Evolutionary conservation across 1,140 invertebrate species (phyloP).

Genomic region (Heterodera schachtii): DNA sequence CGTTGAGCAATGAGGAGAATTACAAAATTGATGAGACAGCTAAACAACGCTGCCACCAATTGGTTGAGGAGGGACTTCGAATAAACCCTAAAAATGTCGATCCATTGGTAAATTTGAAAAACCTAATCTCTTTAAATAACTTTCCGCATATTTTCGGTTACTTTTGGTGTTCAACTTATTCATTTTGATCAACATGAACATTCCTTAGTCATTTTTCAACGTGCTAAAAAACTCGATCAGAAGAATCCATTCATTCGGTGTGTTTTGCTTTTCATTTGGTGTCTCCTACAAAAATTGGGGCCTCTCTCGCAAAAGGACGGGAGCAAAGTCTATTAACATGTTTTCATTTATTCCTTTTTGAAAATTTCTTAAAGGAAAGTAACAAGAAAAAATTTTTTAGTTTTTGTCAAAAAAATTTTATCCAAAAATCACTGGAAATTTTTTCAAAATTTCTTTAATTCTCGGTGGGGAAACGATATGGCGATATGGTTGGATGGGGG

Average conservation of each 20-base stretch:
- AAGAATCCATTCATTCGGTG: constrained; percentile 22
- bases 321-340: no score
- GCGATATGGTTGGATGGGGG: no score
- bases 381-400: background rate
- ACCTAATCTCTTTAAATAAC: background rate
- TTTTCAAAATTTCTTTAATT: no score
- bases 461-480: no score
- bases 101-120: constrained; percentile 12
- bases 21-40: background rate
- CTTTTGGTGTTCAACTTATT: background rate
- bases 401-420: background rate
- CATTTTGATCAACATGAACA: background rate
- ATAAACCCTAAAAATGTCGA: constrained; percentile 32
- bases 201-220: constrained; percentile 14
- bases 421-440: background rate
- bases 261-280: background rate
- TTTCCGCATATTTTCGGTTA: constrained; percentile 3
- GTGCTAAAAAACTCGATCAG: constrained; percentile 16
- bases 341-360: no score
- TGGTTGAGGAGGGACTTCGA: constrained; percentile 12
- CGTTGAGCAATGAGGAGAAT: background rate
- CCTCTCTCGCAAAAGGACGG: no score
- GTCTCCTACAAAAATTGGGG: no score
- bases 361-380: no score
- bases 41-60: constrained; percentile 1